A percentile compares a stretch with the other conserved stretches of the same genome.
Evolutionary conservation across 1,140 invertebrate species (phyloP).

Genomic region (Hyphantria cunea): DNA sequence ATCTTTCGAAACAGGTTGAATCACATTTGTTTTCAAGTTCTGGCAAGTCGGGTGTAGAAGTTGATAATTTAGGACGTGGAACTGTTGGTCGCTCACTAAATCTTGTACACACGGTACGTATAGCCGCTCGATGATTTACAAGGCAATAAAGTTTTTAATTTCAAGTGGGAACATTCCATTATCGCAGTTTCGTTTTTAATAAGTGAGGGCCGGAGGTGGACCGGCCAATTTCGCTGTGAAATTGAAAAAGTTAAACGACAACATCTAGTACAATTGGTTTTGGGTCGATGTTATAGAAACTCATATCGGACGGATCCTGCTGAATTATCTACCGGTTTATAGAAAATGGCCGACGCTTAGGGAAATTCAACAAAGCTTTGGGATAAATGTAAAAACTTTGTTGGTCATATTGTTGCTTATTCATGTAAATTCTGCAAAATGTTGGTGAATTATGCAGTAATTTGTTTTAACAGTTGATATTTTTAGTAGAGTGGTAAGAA

Average conservation of each 20-base stretch:
- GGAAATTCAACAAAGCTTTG: slow-evolving; percentile 22
- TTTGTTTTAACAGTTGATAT: background rate
- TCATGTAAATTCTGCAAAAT: background rate
- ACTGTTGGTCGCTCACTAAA: slow-evolving; percentile 31
- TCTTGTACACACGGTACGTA: slow-evolving; percentile 33
- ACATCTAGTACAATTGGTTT: slow-evolving; percentile 38
- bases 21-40: slow-evolving; percentile 36
- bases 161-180: slow-evolving; percentile 39
- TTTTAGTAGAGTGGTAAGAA: too few relatives aligned
- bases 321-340: slow-evolving; percentile 28
- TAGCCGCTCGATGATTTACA: slow-evolving; percentile 40
- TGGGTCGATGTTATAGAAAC: slow-evolving; percentile 25
- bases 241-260: slow-evolving; percentile 50
- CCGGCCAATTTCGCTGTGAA: slow-evolving; percentile 40
- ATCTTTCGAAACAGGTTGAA: slow-evolving; percentile 28
- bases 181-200: slow-evolving; percentile 45
- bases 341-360: slow-evolving; percentile 17
- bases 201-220: slow-evolving; percentile 35
- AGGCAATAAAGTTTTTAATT: slow-evolving; percentile 48
- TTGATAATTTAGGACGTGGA: slow-evolving; percentile 37
- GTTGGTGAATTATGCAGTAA: background rate
- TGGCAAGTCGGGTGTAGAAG: slow-evolving; percentile 11
- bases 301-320: slow-evolving; percentile 18
- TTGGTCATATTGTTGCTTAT: slow-evolving; percentile 11
- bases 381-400: slow-evolving; percentile 26